Percentiles rank a stretch among this genome's conserved stretches.
These are phyloP conservation scores for Tachypleus tridentatus DNA, from an alignment of 1,140 invertebrate genomes.

Conservation along the genomic window DNA sequence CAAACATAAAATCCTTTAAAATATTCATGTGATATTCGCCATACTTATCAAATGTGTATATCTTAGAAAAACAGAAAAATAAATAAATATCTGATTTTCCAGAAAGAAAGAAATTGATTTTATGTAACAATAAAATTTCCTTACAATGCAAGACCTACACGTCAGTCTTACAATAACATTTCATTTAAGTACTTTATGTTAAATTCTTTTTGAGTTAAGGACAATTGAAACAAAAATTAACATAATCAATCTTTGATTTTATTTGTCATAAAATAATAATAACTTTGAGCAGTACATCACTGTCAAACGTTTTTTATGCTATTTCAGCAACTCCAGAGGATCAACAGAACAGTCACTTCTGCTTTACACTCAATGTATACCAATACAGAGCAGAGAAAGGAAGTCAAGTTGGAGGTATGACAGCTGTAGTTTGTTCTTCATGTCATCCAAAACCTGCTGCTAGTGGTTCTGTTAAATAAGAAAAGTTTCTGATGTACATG, in stretches of 20 bases:
- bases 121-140: background rate
- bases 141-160: background rate
- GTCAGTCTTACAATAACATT: background rate
- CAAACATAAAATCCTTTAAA: too few relatives aligned
- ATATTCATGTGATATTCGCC: too few relatives aligned
- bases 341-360: slow-evolving; percentile 57
- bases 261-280: background rate
- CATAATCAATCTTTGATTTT: background rate
- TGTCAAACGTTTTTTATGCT: background rate
- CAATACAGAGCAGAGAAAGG: slow-evolving; percentile 73
- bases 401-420: slow-evolving; percentile 70
- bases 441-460: too few relatives aligned
- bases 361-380: slow-evolving; percentile 90
- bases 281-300: background rate
- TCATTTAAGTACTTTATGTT: background rate
- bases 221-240: background rate
- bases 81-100: too few relatives aligned
- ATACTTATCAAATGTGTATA: too few relatives aligned
- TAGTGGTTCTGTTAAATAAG: too few relatives aligned
- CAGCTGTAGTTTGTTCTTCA: background rate
- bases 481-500: too few relatives aligned
- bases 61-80: too few relatives aligned
- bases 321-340: slow-evolving; percentile 43
- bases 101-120: too few relatives aligned
- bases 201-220: background rate